A percentile compares a stretch with the other conserved stretches of the same genome.
phyloP scores from a whole-genome alignment of 2,888 invertebrate genomes.

The Nineta flava region DNA sequence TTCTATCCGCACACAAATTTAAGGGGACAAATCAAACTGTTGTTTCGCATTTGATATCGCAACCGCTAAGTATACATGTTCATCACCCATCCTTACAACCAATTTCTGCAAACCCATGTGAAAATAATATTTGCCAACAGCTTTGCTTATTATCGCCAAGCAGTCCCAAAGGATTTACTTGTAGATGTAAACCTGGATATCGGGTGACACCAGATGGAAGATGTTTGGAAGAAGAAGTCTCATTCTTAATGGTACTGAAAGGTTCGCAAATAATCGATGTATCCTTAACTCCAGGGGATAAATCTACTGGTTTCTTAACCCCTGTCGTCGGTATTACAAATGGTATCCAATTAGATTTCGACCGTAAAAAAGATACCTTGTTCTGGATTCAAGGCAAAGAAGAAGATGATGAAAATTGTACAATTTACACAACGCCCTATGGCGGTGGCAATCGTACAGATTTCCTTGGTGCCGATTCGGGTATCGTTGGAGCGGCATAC shows the following conservation, averaged over 20 bases:
- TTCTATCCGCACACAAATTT: slow-evolving; percentile 82
- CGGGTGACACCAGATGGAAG: slow-evolving; percentile 46
- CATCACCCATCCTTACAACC: slow-evolving; percentile 93
- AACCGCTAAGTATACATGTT: slow-evolving; percentile 89
- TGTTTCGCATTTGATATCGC: slow-evolving; percentile 84
- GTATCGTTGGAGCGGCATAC: slow-evolving; percentile 83
- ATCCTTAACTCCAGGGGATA: slow-evolving; percentile 57
- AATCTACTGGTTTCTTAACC: slow-evolving; percentile 60
- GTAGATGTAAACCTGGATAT: slow-evolving; percentile 84
- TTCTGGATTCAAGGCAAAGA: slow-evolving; percentile 77
- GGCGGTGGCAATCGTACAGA: slow-evolving; percentile 72
- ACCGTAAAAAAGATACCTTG: slow-evolving; percentile 65
- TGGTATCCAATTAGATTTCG: slow-evolving; percentile 82
- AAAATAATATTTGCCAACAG: slow-evolving; percentile 62
- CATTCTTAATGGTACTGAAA: slow-evolving; percentile 80
- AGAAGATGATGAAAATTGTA: slow-evolving; percentile 65
- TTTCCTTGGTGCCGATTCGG: slow-evolving; percentile 64
- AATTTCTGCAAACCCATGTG: slow-evolving; percentile 59
- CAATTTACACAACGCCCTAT: slow-evolving; percentile 69
- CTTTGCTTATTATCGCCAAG: slow-evolving; percentile 80
- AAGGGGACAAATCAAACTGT: slow-evolving; percentile 83
- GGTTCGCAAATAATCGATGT: slow-evolving; percentile 81
- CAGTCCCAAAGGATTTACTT: slow-evolving; percentile 52
- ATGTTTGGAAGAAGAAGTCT: slow-evolving; percentile 70
- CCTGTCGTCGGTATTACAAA: slow-evolving; percentile 80